These are phyloP conservation scores for Bradysia coprophila DNA, from an alignment of 1,140 invertebrate genomes.

Conservation along the genomic window DNA sequence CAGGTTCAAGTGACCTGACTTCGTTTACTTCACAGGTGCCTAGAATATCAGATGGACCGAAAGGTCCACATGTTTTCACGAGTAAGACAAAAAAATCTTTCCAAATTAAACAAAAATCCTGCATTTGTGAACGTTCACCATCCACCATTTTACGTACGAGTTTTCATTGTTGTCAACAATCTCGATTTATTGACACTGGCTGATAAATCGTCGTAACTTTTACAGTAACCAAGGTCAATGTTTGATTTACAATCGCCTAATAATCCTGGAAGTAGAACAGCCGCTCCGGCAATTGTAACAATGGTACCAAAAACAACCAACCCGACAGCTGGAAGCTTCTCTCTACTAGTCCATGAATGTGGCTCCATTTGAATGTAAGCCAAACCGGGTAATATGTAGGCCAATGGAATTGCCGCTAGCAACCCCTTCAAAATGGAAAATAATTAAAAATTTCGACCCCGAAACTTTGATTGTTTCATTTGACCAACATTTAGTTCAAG, in stretches of 20 bases:
- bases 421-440: conserved; percentile 40
- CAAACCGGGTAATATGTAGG: conserved; percentile 65
- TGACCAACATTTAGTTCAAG: conserved; percentile 62
- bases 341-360: conserved; percentile 41
- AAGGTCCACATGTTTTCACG: no score
- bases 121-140: no score
- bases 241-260: conserved; percentile 20
- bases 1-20: no score
- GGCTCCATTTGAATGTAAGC: conserved; percentile 63
- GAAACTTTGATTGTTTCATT: neutral
- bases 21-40: no score
- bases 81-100: no score
- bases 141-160: no score
- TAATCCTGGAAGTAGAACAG: conserved; percentile 14
- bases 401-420: conserved; percentile 63
- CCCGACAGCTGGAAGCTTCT: conserved; percentile 52
- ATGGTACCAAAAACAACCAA: conserved; percentile 49
- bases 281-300: conserved; percentile 42
- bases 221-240: conserved; percentile 21
- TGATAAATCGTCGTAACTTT: conserved; percentile 15
- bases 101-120: no score
- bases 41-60: no score
- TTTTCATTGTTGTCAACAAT: no score
- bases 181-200: no score
- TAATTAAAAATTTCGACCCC: neutral